phyloP scores from a whole-genome alignment of 2,113 vertebrate genomes.

The Triplophysa dalaica region DNA sequence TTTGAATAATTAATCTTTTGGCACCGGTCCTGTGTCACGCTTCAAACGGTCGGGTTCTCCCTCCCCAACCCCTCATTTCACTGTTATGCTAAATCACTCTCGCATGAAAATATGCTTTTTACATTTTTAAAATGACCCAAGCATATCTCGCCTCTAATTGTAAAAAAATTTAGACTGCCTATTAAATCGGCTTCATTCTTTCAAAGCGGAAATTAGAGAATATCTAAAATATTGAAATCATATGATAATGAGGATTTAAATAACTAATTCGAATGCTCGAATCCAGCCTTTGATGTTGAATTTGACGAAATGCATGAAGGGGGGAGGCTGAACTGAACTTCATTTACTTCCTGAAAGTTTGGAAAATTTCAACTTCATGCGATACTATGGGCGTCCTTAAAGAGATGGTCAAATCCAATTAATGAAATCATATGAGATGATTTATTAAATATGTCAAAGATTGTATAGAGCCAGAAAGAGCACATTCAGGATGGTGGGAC shows the following conservation, averaged over 20 bases:
- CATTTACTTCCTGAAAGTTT: not conserved
- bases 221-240: constrained; percentile 52
- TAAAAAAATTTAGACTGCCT: constrained; percentile 45
- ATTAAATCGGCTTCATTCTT: constrained; percentile 46
- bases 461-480: not conserved
- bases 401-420: constrained; percentile 3
- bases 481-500: not conserved
- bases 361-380: not conserved
- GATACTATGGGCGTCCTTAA: not conserved
- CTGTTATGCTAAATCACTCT: constrained; percentile 45
- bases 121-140: constrained; percentile 52
- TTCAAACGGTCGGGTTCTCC: constrained; percentile 36
- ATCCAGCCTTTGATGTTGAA: constrained; percentile 50
- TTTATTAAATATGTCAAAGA: constrained; percentile 25
- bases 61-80: constrained; percentile 33
- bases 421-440: constrained; percentile 7
- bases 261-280: constrained; percentile 37
- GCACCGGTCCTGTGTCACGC: constrained; percentile 42
- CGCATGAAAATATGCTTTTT: constrained; percentile 53
- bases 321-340: constrained; percentile 22
- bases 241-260: constrained; percentile 49
- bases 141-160: constrained; percentile 49
- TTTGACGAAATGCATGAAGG: constrained; percentile 40
- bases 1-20: constrained; percentile 59
- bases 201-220: constrained; percentile 45